These are phyloP conservation scores for Megalurothrips usitatus DNA, from an alignment of 2,888 invertebrate genomes.

Conservation along the genomic window DNA sequence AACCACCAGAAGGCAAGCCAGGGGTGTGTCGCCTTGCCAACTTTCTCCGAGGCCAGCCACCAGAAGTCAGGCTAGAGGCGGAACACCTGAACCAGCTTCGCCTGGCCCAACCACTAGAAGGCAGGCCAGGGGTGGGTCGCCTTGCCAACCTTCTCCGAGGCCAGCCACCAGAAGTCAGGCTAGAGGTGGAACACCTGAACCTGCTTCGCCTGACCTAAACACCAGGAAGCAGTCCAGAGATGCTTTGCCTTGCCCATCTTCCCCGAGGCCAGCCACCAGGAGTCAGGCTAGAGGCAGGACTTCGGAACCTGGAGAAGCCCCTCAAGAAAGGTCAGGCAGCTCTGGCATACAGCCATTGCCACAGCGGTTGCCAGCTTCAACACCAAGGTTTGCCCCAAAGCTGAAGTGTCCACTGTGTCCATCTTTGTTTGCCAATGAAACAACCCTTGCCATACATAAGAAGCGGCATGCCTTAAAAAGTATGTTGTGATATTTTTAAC, in stretches of 20 bases:
- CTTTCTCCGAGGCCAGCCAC: not conserved
- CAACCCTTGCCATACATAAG: not conserved
- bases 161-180: no score
- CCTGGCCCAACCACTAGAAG: not conserved
- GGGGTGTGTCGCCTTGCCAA: not conserved
- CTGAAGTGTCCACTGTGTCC: slow-evolving; percentile 2
- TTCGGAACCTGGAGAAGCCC: no score
- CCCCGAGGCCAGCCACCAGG: no score
- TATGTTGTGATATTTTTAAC: not conserved
- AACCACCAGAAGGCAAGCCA: no score
- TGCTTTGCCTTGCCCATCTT: no score
- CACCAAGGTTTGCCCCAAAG: not conserved
- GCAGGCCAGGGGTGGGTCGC: not conserved
- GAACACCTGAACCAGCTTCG: not conserved
- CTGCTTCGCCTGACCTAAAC: no score
- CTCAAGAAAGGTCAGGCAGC: not conserved
- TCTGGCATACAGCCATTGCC: not conserved
- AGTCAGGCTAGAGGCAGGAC: no score
- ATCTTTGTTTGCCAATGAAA: not conserved
- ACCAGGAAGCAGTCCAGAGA: no score
- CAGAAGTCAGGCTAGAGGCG: not conserved
- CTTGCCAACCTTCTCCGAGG: not conserved
- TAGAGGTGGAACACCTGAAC: no score
- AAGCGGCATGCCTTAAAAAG: not conserved
- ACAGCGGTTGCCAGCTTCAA: not conserved